Percentiles rank a stretch among this genome's conserved stretches.
phyloP scores from a whole-genome alignment of 1,140 invertebrate genomes.

The Drosophila hydei region DNA sequence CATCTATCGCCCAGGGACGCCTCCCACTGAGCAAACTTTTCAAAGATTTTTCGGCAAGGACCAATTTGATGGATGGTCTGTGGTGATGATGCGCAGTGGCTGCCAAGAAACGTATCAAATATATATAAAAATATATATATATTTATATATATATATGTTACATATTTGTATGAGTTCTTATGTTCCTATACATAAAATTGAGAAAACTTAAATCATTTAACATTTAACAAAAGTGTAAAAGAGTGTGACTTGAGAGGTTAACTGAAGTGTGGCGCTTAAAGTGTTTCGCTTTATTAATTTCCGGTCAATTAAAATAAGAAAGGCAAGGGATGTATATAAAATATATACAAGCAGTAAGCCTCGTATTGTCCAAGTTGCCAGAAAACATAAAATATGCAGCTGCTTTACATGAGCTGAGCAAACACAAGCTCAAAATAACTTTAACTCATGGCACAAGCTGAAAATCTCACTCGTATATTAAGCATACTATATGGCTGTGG shows the following conservation, averaged over 20 bases:
- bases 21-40: constrained; percentile 34
- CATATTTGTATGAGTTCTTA: neutral
- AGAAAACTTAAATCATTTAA: constrained; percentile 36
- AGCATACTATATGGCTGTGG: neutral
- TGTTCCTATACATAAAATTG: neutral
- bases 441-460: neutral
- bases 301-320: neutral
- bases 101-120: neutral
- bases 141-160: constrained; percentile 2
- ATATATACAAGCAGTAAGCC: neutral
- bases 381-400: neutral
- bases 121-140: neutral
- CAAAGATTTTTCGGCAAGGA: constrained; percentile 45
- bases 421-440: neutral
- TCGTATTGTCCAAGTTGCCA: neutral
- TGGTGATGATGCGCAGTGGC: constrained; percentile 5
- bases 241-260: neutral
- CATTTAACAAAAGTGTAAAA: neutral
- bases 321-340: neutral
- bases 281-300: neutral
- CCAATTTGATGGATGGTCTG: constrained; percentile 56
- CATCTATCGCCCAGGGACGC: constrained; percentile 43
- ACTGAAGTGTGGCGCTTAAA: too few relatives aligned
- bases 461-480: constrained; percentile 19
- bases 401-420: neutral